Evolutionary conservation across 2,797 vertebrate species (phyloP).

Genomic region (Smutsia temminckii): DNA sequence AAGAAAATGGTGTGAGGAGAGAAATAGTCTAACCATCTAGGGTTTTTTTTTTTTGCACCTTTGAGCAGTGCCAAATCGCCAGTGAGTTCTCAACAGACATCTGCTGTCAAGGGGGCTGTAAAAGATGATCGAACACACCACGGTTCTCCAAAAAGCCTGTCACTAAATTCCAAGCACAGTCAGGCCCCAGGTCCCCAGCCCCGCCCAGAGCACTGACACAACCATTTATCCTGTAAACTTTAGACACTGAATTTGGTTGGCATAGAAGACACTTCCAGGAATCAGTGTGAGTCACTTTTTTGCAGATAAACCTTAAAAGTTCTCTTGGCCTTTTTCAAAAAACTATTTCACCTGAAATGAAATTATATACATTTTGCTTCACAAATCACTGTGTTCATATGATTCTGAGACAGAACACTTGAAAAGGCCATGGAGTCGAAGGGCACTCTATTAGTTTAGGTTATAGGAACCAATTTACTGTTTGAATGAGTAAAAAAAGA

Average conservation of each 20-base stretch:
- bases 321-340: background rate
- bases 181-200: too few species aligned
- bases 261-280: background rate
- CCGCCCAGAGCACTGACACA: background rate
- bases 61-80: background rate
- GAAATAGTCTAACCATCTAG: background rate
- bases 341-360: constrained; percentile 5
- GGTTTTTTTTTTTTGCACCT: constrained; percentile 26
- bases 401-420: constrained; percentile 26
- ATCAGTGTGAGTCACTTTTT: background rate
- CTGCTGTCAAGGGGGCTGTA: background rate
- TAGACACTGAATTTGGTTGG: background rate
- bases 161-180: background rate
- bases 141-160: background rate
- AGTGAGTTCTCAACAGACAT: background rate
- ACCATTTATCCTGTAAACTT: background rate
- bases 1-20: background rate
- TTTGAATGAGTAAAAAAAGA: constrained; percentile 63
- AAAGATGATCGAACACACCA: background rate
- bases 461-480: constrained; percentile 71
- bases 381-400: background rate
- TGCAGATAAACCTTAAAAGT: background rate
- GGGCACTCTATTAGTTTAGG: constrained; percentile 76
- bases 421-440: constrained; percentile 72
- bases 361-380: constrained; percentile 47